Evolutionary conservation across 1,140 invertebrate genomes (phyloP), one percentile per base, ranked within the genome.

Genomic region (Dolichoris vasculosae): DNA sequence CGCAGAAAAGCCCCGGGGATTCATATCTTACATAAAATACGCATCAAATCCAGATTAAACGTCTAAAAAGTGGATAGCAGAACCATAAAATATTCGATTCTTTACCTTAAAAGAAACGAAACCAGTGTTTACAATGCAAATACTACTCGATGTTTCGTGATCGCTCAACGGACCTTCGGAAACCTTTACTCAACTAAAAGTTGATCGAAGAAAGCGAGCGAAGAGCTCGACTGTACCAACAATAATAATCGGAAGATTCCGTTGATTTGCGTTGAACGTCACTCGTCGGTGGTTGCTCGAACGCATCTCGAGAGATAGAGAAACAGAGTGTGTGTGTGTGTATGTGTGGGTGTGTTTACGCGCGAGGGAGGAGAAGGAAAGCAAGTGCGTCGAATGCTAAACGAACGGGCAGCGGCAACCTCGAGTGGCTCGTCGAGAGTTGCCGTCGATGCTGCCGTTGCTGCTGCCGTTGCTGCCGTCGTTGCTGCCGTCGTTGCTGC

Each of bases 181-280:
- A 59, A 59, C 26, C 30, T 48, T 32, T 35, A 17, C 26, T 69
- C 32, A 23, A n/a, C 32, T 32, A 35, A 7, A 17, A 35, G 64
- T 15, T 15, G 7, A 13, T 0, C 13, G 32, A 69, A 17, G 40
- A 75, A 48, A 30, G 9, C 73, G 26, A 75, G 9, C 26, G 20
- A 71, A 40, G 26, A n/a, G 51, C 77, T 48, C 43, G 20, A 30
- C 77, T 40, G 38, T n/a, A 69, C 48, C 46, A 75, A 82, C 81
- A 82, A 51, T 26, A 82, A 82, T 82, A 82, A 75, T 59, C 69
- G 69, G 35, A 82, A 75, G 67, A 82, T 73, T 75, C 67, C 59
- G 48, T 43, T 75, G 40, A 75, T 75, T 73, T 75, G 46, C 59
- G 48, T 43, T 75, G 40, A 75, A 59, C 69, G 69, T 59, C 69